Conservation (phyloP, 1,140 invertebrate genomes). For the Contarinia nasturtii region DNA sequence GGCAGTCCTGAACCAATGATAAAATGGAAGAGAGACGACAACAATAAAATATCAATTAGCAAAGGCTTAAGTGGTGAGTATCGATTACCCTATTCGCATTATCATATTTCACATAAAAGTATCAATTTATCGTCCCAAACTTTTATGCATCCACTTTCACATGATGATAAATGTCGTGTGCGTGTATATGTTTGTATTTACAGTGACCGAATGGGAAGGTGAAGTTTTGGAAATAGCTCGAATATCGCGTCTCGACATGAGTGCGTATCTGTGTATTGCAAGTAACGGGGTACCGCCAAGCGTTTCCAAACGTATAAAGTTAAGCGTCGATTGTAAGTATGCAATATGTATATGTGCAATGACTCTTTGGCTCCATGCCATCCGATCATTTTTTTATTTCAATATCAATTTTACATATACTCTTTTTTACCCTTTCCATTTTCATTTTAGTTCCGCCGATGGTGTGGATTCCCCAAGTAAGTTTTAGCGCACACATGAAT, state of each 20-base stretch:
- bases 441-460: slow-evolving; percentile 77
- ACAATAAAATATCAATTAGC: slow-evolving; percentile 62
- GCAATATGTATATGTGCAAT: too few relatives aligned
- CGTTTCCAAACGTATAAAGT: slow-evolving; percentile 78
- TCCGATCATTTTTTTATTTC: neutral
- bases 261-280: slow-evolving; percentile 75
- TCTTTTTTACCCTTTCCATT: slow-evolving; percentile 12
- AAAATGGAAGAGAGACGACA: slow-evolving; percentile 80
- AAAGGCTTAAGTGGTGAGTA: slow-evolving; percentile 38
- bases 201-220: slow-evolving; percentile 64
- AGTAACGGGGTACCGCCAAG: slow-evolving; percentile 57
- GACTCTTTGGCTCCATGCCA: neutral
- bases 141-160: neutral
- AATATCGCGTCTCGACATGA: slow-evolving; percentile 78
- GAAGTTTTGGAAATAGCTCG: slow-evolving; percentile 65
- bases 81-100: neutral
- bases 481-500: too few relatives aligned
- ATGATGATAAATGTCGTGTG: neutral
- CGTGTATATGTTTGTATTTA: slow-evolving; percentile 5
- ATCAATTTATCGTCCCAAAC: neutral
- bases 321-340: slow-evolving; percentile 84
- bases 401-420: neutral
- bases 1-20: slow-evolving; percentile 74
- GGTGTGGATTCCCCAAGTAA: too few relatives aligned
- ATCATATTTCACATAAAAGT: neutral